Evolutionary conservation across 2,888 invertebrate species (phyloP).

Genomic region (Heteromurus nitidus): DNA sequence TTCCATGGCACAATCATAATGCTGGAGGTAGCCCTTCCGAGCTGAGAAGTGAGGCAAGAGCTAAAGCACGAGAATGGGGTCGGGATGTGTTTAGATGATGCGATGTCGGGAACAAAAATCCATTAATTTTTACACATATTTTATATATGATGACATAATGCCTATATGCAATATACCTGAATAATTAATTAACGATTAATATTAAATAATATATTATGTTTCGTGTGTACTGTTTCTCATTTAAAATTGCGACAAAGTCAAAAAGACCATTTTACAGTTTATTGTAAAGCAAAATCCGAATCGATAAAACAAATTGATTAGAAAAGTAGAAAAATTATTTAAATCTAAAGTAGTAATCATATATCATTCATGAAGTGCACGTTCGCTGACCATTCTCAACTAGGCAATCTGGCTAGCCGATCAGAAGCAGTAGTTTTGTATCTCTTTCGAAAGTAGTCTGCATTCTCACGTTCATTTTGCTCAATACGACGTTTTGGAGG

Average conservation of each 20-base stretch:
- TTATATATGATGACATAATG: neutral
- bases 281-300: neutral
- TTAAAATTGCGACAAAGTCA: neutral
- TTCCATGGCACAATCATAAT: neutral
- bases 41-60: conserved; percentile 36
- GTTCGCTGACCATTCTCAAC: neutral
- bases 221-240: neutral
- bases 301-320: no score
- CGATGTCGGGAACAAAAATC: neutral
- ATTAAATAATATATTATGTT: neutral
- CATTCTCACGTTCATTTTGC: conserved; percentile 17
- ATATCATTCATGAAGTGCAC: neutral
- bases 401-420: neutral
- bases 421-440: conserved; percentile 41
- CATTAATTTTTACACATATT: neutral
- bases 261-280: no score
- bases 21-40: conserved; percentile 1
- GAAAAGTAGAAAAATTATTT: neutral
- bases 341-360: neutral
- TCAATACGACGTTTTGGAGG: neutral
- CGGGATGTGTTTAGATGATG: conserved; percentile 41
- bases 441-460: conserved; percentile 18
- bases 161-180: conserved; percentile 31
- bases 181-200: conserved; percentile 11
- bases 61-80: conserved; percentile 42